Evolutionary conservation across 2,888 invertebrate genomes (phyloP).

Genomic region (Lissonota sp.): DNA sequence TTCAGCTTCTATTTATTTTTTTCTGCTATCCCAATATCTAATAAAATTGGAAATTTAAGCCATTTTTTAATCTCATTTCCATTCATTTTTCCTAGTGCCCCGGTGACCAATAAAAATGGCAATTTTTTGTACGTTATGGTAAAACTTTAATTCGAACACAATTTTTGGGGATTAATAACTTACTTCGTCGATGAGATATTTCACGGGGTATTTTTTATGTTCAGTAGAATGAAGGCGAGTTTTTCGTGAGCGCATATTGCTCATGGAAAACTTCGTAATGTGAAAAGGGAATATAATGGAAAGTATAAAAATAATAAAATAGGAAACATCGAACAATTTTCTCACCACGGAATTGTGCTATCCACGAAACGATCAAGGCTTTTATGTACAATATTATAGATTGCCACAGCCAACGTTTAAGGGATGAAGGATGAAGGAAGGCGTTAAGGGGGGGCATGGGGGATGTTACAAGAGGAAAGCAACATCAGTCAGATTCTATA

Average conservation of each 20-base stretch:
- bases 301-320: not conserved
- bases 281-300: no score
- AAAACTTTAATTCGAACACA: no score
- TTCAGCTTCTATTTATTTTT: not conserved
- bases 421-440: constrained; percentile 25
- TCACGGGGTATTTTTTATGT: not conserved
- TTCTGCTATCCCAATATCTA: not conserved
- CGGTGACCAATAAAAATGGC: no score
- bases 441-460: not conserved
- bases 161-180: no score
- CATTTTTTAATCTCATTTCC: no score
- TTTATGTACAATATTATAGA: constrained; percentile 47
- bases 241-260: not conserved
- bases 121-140: no score
- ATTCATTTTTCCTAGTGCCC: no score
- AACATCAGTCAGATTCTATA: constrained; percentile 19
- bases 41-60: no score
- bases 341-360: constrained; percentile 15
- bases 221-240: not conserved
- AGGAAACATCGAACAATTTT: constrained; percentile 36
- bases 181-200: not conserved
- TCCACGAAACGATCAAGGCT: constrained; percentile 51
- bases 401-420: constrained; percentile 48
- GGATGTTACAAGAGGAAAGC: constrained; percentile 33
- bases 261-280: no score